Conservation (phyloP, 2,888 invertebrate genomes). For the Cryptocheilus praepositus region DNA sequence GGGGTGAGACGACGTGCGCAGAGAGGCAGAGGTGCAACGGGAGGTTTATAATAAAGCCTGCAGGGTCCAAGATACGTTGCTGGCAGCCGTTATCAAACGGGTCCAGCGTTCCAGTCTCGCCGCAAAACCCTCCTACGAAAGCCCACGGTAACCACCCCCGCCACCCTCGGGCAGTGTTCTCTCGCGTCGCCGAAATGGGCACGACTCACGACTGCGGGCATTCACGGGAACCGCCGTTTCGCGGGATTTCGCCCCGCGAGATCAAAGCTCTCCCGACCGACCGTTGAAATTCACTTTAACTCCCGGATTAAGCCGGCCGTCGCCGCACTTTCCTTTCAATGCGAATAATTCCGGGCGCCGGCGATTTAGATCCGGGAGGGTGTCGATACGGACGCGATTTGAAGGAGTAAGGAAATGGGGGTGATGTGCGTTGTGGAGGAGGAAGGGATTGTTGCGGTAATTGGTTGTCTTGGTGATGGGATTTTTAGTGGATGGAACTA, state of each 20-base stretch:
- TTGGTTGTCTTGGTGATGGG: too few relatives aligned
- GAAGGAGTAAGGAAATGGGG: too few relatives aligned
- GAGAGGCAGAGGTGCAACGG: neutral
- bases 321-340: too few relatives aligned
- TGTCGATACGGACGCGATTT: too few relatives aligned
- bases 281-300: slow-evolving; percentile 7
- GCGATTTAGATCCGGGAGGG: too few relatives aligned
- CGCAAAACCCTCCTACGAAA: slow-evolving; percentile 63
- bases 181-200: slow-evolving; percentile 33
- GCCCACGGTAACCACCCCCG: slow-evolving; percentile 43
- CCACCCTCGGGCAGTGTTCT: slow-evolving; percentile 25
- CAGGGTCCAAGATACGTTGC: slow-evolving; percentile 71
- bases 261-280: neutral
- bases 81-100: slow-evolving; percentile 71
- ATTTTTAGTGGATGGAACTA: too few relatives aligned
- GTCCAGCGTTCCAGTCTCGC: slow-evolving; percentile 71
- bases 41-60: slow-evolving; percentile 74
- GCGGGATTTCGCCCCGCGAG: slow-evolving; percentile 21
- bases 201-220: slow-evolving; percentile 27
- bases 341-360: too few relatives aligned
- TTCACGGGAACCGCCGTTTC: slow-evolving; percentile 35
- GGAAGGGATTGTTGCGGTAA: too few relatives aligned
- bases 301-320: slow-evolving; percentile 6
- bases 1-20: neutral
- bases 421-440: too few relatives aligned